Evolutionary conservation across 2,113 vertebrate genomes (phyloP).

Genomic region (Dasyprocta punctata): DNA sequence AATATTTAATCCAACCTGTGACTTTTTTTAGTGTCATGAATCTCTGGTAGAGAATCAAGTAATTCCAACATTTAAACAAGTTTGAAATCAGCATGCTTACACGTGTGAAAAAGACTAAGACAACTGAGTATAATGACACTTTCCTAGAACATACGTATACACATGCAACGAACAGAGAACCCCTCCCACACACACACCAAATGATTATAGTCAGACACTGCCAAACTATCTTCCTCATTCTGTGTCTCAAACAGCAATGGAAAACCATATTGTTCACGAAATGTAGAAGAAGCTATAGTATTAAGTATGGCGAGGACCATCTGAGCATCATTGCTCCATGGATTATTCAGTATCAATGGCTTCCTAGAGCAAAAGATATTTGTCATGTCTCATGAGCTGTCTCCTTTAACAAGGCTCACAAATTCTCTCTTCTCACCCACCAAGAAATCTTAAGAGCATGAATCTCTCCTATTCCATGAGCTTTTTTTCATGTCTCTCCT

Average conservation of each 20-base stretch:
- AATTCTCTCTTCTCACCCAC: background rate
- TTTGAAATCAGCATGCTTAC: conserved; percentile 74
- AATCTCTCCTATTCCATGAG: background rate
- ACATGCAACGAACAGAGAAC: background rate
- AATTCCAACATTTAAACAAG: conserved; percentile 82
- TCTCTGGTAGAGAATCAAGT: conserved; percentile 71
- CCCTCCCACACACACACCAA: background rate
- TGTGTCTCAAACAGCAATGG: background rate
- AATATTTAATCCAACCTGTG: conserved; percentile 73
- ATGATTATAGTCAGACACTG: background rate
- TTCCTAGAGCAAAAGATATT: background rate
- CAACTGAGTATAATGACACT: background rate
- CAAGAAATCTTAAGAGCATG: background rate
- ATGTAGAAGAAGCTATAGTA: background rate
- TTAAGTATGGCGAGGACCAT: background rate
- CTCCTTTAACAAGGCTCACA: background rate
- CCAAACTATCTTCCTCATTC: background rate
- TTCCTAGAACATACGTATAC: background rate
- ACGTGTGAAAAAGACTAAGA: conserved; percentile 66
- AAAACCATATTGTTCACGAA: background rate
- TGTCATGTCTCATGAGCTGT: background rate
- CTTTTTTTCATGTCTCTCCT: background rate
- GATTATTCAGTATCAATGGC: background rate
- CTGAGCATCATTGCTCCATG: background rate
- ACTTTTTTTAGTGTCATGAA: conserved; percentile 73